phyloP scores from a whole-genome alignment of 2,888 invertebrate genomes.

The Podabrus alpinus region DNA sequence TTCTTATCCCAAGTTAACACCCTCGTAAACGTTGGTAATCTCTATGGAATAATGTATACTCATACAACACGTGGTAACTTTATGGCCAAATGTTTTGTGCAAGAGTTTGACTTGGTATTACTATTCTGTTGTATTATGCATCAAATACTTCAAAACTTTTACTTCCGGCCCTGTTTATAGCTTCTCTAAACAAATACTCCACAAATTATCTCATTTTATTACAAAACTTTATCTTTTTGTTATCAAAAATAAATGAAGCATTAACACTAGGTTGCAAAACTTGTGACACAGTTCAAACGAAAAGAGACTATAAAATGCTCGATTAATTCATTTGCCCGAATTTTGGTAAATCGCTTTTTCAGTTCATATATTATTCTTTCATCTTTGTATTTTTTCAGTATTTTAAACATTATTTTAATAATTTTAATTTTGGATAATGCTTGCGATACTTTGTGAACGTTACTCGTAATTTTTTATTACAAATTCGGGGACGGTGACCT shows the following conservation, averaged over 20 bases:
- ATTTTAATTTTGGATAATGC: too few relatives aligned
- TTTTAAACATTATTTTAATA: too few relatives aligned
- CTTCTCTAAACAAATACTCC: background rate
- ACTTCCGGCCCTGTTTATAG: background rate
- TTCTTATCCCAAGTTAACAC: conserved; percentile 46
- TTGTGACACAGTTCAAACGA: background rate
- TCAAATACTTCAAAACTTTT: conserved; percentile 1
- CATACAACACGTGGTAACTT: conserved; percentile 39
- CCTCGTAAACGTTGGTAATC: conserved; percentile 44
- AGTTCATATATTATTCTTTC: too few relatives aligned
- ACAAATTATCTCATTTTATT: background rate
- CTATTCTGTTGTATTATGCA: conserved; percentile 18
- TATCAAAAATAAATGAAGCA: background rate
- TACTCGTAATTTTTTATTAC: too few relatives aligned
- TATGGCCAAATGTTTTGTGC: conserved; percentile 24
- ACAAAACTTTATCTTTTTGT: background rate
- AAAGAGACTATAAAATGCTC: background rate
- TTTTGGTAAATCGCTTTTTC: too few relatives aligned
- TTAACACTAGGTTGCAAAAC: background rate
- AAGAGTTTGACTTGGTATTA: conserved; percentile 16
- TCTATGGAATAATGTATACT: conserved; percentile 39
- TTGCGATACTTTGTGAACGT: too few relatives aligned
- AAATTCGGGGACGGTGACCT: too few relatives aligned
- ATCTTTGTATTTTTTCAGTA: too few relatives aligned
- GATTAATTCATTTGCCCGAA: too few relatives aligned